Evolutionary conservation across 2,888 invertebrate species (phyloP), one percentile per base, ranked within the genome.

Genomic region (Rhyacophila evoluta): DNA sequence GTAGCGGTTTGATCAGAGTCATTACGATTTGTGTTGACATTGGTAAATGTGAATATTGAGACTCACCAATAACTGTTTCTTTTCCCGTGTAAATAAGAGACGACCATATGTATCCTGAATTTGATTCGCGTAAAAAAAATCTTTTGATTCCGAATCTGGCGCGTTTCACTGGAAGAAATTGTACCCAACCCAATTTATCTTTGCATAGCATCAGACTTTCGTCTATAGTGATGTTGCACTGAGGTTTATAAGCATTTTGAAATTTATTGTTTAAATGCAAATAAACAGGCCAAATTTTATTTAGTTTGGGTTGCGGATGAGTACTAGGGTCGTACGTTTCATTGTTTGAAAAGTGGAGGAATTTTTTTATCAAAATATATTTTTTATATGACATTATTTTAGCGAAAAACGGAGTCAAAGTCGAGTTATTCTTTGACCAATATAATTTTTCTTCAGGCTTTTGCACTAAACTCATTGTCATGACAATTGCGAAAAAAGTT

Each of bases 101-200:
- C 12, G 82, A 81, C 70, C 80, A 84, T 25, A 84, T 74, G 81
- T 84, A 84, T 1, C 84, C 83, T 36, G 79, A 82, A 80, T 82
- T 82, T n/a, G 84, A 84, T 77, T 84, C 84, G 77, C 84, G 84
- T 11, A 85, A 78, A 68, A 84, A 75, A 75, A 81, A 85, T 1
- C 74, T 79, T 83, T 85, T 85, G 79, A 85, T 84, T 2, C 84
- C 84, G 82, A 84, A 85, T 72, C 84, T 74, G 3, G 84, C 77
- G 67, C 84, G 41, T 83, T 85, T 85, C 38, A 83, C 67, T 10
- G 84, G 84, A 37, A 84, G 84, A 74, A 83, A 85, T 67, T 85
- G 85, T 6, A 81, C 83, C 84, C 84, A 85, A 11, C 83, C 82
- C 19, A 85, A 73, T 33, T 83, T 72, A 27, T 84, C 84, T 83